These are phyloP conservation scores for Lepeophtheirus salmonis DNA, from an alignment of 1,140 invertebrate species.

Conservation along the genomic window DNA sequence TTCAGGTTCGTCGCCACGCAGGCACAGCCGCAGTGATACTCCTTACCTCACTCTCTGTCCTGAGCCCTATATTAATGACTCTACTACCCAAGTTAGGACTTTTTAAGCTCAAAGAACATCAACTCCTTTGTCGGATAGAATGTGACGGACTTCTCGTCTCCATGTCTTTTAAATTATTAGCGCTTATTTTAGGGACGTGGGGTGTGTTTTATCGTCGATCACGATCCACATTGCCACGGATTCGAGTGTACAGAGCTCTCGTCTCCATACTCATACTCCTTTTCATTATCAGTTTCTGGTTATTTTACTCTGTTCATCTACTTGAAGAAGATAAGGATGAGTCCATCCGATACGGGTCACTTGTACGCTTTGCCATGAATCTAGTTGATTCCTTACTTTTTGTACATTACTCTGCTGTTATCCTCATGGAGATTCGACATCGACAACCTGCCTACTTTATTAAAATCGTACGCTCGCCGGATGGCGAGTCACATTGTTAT, in stretches of 20 bases:
- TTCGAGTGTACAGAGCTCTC: conserved; percentile 72
- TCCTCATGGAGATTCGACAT: conserved; percentile 77
- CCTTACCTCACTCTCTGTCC: conserved; percentile 56
- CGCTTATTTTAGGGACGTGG: conserved; percentile 81
- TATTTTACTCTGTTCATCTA: conserved; percentile 86
- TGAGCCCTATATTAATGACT: conserved; percentile 83
- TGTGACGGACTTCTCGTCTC: conserved; percentile 74
- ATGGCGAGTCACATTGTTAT: conserved; percentile 53
- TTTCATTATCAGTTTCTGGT: conserved; percentile 86
- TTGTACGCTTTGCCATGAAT: conserved; percentile 74
- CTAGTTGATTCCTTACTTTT: conserved; percentile 80
- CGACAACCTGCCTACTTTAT: conserved; percentile 71
- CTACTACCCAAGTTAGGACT: conserved; percentile 64
- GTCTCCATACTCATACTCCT: conserved; percentile 72
- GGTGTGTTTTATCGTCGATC: conserved; percentile 44
- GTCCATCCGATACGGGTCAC: conserved; percentile 30
- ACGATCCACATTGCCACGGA: conserved; percentile 70
- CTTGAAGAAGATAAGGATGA: conserved; percentile 28
- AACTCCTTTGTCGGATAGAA: conserved; percentile 50
- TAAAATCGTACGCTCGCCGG: conserved; percentile 76
- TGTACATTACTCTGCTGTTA: conserved; percentile 80
- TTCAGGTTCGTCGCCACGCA: conserved; percentile 38
- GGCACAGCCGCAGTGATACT: conserved; percentile 48
- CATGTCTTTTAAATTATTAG: conserved; percentile 71
- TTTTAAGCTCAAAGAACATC: conserved; percentile 22